Conservation (phyloP, 2,888 invertebrate species). For the Pandemis corylana region DNA sequence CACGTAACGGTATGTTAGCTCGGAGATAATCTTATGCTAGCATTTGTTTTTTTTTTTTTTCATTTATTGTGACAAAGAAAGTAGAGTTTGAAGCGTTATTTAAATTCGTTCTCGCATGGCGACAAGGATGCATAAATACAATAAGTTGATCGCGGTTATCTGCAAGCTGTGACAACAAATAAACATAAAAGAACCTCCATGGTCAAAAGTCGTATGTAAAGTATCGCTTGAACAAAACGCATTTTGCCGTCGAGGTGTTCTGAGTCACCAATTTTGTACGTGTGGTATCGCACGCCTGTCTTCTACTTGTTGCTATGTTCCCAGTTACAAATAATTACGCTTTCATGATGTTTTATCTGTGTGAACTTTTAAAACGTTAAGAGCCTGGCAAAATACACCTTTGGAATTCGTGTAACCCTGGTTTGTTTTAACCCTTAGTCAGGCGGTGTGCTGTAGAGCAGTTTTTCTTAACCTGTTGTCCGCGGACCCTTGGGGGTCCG, state of each 20-base stretch:
- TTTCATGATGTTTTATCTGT: no score
- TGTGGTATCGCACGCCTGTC: slow-evolving; percentile 25
- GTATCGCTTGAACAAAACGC: neutral
- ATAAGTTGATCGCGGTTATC: slow-evolving; percentile 36
- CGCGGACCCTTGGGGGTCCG: no score
- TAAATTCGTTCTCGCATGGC: slow-evolving; percentile 23
- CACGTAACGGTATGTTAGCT: slow-evolving; percentile 10
- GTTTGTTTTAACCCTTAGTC: no score
- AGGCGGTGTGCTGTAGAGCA: no score
- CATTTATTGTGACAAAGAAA: neutral
- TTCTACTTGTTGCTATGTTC: slow-evolving; percentile 1
- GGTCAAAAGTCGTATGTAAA: neutral
- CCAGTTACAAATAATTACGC: no score
- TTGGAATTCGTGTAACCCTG: no score
- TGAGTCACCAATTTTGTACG: slow-evolving; percentile 35
- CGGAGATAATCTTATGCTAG: neutral
- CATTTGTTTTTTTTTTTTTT: neutral
- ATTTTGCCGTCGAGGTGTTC: slow-evolving; percentile 6
- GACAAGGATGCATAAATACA: slow-evolving; percentile 39
- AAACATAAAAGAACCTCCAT: slow-evolving; percentile 25
- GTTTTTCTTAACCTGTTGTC: no score
- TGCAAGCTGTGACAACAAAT: slow-evolving; percentile 42
- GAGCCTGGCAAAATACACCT: no score
- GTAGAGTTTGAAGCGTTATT: slow-evolving; percentile 18
- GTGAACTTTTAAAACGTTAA: no score